These are phyloP conservation scores for Eubasilissa splendida DNA, from an alignment of 2,888 invertebrate genomes.

Conservation along the genomic window DNA sequence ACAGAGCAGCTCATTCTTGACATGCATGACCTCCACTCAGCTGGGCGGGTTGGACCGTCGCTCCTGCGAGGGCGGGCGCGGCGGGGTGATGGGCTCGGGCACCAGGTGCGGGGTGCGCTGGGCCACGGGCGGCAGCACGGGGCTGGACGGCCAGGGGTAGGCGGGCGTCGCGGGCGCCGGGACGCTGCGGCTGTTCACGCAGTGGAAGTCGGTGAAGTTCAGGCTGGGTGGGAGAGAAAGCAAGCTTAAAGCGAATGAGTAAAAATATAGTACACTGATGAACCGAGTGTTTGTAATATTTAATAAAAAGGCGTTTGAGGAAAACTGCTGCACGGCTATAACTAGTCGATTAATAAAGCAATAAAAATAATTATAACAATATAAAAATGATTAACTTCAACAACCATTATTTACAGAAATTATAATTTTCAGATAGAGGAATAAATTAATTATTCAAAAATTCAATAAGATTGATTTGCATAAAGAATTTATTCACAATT, in stretches of 20 bases:
- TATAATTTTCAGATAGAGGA: no score
- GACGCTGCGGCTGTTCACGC: constrained; percentile 68
- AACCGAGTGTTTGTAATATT: neutral
- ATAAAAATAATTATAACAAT: no score
- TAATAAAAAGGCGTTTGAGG: no score
- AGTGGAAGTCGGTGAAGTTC: constrained; percentile 54
- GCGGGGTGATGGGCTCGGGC: constrained; percentile 76
- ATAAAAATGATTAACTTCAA: no score
- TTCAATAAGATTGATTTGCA: no score
- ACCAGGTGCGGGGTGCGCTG: constrained; percentile 82
- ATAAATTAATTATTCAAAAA: no score
- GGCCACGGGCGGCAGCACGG: constrained; percentile 81
- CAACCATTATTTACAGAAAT: no score
- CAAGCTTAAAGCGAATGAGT: neutral
- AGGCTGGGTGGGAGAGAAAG: constrained; percentile 28
- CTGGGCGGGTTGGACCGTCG: constrained; percentile 69
- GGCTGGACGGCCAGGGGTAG: constrained; percentile 87
- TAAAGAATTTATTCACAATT: no score
- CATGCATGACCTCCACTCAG: constrained; percentile 71
- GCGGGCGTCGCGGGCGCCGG: constrained; percentile 74
- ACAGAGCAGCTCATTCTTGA: constrained; percentile 75
- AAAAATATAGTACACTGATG: neutral
- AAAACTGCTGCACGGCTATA: no score
- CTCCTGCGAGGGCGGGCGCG: constrained; percentile 62
- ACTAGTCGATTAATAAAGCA: no score